Percentiles rank a stretch among this genome's conserved stretches.
These are phyloP conservation scores for Brachyistius frenatus DNA, from an alignment of 2,113 vertebrate genomes.

Conservation along the genomic window DNA sequence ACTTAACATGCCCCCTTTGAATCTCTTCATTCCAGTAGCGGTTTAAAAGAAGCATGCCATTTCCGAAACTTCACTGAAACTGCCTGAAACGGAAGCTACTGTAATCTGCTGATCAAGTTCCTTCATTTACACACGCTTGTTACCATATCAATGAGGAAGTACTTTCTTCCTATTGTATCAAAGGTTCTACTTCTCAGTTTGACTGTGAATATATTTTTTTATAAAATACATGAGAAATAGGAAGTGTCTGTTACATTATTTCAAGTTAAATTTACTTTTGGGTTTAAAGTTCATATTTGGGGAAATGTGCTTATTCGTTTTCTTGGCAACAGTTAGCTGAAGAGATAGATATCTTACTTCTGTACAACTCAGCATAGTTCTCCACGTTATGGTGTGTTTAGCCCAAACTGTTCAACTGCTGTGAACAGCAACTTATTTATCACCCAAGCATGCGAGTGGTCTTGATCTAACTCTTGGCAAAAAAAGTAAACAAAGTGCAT, in stretches of 20 bases:
- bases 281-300: not conserved
- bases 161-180: not conserved
- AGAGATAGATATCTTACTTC: not conserved
- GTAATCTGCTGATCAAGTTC: conserved; percentile 8
- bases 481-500: too few species aligned
- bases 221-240: not conserved
- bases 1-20: not conserved
- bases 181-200: not conserved
- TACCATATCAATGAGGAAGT: conserved; percentile 27
- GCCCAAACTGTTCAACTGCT: too few species aligned
- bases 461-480: too few species aligned
- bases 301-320: not conserved
- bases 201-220: conserved; percentile 9
- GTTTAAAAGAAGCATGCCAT: conserved; percentile 7
- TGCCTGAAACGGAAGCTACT: conserved; percentile 46
- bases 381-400: too few species aligned
- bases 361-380: too few species aligned
- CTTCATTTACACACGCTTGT: not conserved
- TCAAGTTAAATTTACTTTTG: not conserved
- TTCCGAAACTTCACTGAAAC: conserved; percentile 37
- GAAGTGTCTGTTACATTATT: not conserved
- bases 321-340: not conserved
- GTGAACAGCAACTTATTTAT: too few species aligned
- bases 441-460: too few species aligned
- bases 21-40: conserved; percentile 14